These are phyloP conservation scores for Leptinotarsa texana DNA, from an alignment of 1,140 invertebrate species.

Conservation along the genomic window DNA sequence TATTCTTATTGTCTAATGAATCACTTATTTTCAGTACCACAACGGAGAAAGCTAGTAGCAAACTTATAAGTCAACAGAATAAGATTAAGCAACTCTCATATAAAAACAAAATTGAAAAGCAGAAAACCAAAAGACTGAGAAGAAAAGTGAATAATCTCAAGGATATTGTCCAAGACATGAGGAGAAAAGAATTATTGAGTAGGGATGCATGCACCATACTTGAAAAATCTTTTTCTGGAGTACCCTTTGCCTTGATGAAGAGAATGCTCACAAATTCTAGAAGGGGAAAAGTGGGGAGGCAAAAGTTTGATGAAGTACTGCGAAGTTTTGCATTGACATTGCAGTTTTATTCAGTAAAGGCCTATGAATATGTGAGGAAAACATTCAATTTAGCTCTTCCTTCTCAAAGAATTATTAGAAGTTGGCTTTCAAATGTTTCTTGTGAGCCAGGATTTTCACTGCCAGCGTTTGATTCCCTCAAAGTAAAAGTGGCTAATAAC, in stretches of 20 bases:
- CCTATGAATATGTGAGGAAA: constrained; percentile 38
- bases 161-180: background rate
- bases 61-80: background rate
- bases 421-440: constrained; percentile 47
- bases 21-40: background rate
- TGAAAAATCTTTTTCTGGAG: constrained; percentile 8
- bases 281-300: background rate
- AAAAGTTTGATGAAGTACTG: constrained; percentile 10
- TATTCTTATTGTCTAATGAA: background rate
- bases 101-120: background rate
- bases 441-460: constrained; percentile 46
- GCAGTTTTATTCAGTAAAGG: constrained; percentile 46
- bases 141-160: background rate
- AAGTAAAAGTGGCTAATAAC: constrained; percentile 12
- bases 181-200: constrained; percentile 1
- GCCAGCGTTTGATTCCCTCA: constrained; percentile 31
- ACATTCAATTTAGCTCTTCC: constrained; percentile 42
- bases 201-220: background rate
- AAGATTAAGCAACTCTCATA: too few species aligned
- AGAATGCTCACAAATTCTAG: constrained; percentile 6
- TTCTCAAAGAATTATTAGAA: constrained; percentile 43
- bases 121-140: background rate
- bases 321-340: constrained; percentile 34
- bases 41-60: background rate
- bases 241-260: constrained; percentile 9